Base-by-base conservation (phyloP, 2,113 vertebrate genomes). In the Emydura subglobosa region DNA sequence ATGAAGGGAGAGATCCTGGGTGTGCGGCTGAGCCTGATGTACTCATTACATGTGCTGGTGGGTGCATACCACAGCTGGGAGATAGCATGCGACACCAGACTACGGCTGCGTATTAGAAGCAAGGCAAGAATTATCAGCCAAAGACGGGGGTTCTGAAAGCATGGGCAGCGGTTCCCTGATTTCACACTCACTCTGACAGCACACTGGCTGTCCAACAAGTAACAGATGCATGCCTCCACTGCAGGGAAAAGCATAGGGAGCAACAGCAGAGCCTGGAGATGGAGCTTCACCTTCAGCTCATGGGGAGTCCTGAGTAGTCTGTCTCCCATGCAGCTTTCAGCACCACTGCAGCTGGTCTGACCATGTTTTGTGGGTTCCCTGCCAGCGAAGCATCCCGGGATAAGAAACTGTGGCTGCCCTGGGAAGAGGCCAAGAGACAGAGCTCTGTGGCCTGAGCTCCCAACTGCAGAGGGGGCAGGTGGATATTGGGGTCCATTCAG, bases 11-110 rank as follows among this genome's bases (percentile, higher is more conserved):
- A 61, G 53, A 29, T 59, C 22, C 1, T 5, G 72, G 31, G 27
- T 25, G 4, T 8, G 0, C 24, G 1, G 4, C 50, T 0, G 3
- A 2, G 3, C 17, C 85, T 34, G 13, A 54, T 0, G 44, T 39
- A 19, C 24, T 0, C 0, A 27, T 24, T 76, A 11, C 6, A 0
- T 44, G 55, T 17, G 10, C 47, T 3, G 5, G 51, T 4, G 2
- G 85, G 49, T 17, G 42, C 3, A 0, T 0, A 5, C 54, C 55
- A 34, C 1, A 1, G 7, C 39, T 4, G 4, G 65, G 65, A 2
- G 1, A 29, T 83, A 39, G 19, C 31, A 2, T 14, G 19, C 1
- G 1, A 25, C 22, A 11, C 22, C 61, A 39, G 27, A 24, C 2
- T 0, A 42, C 12, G 5, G 3, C 55, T 12, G 34, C 5, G 76